These are phyloP conservation scores for Solen grandis DNA, from an alignment of 1,140 invertebrate species.

Conservation along the genomic window DNA sequence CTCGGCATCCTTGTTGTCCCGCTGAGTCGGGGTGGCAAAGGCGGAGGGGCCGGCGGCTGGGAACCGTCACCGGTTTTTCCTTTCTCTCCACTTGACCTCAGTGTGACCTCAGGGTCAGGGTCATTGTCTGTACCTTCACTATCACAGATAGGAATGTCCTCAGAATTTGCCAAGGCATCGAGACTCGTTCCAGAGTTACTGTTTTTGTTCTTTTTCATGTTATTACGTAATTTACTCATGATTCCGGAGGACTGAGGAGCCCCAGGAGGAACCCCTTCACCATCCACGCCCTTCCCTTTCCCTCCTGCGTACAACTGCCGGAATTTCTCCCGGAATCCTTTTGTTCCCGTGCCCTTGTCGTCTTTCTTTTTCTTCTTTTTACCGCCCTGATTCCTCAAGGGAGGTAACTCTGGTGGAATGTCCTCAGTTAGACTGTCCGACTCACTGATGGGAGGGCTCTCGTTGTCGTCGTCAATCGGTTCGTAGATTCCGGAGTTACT, in stretches of 20 bases:
- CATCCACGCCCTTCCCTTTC: background rate
- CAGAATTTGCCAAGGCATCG: conserved; percentile 2
- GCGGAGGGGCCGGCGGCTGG: conserved; percentile 12
- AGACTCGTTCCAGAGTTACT: conserved; percentile 30
- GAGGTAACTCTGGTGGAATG: conserved; percentile 29
- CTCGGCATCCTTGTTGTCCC: background rate
- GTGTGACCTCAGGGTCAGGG: conserved; percentile 1
- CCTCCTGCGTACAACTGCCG: conserved; percentile 40
- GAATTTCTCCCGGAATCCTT: conserved; percentile 37
- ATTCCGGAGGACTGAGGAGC: background rate
- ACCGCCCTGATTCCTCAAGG: background rate
- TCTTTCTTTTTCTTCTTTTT: conserved; percentile 51
- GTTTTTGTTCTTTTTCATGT: conserved; percentile 44
- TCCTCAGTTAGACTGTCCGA: conserved; percentile 39
- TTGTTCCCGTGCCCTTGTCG: conserved; percentile 13
- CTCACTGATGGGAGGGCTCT: background rate
- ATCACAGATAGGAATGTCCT: conserved; percentile 42
- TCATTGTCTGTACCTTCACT: conserved; percentile 50
- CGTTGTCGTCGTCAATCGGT: conserved; percentile 5
- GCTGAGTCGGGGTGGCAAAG: conserved; percentile 32
- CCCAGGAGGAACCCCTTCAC: background rate
- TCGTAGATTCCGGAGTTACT: conserved; percentile 49
- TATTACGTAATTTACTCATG: conserved; percentile 49
- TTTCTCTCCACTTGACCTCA: conserved; percentile 1
- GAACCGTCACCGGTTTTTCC: background rate